Evolutionary conservation across 2,113 vertebrate species (phyloP).

Genomic region (Poecile atricapillus): DNA sequence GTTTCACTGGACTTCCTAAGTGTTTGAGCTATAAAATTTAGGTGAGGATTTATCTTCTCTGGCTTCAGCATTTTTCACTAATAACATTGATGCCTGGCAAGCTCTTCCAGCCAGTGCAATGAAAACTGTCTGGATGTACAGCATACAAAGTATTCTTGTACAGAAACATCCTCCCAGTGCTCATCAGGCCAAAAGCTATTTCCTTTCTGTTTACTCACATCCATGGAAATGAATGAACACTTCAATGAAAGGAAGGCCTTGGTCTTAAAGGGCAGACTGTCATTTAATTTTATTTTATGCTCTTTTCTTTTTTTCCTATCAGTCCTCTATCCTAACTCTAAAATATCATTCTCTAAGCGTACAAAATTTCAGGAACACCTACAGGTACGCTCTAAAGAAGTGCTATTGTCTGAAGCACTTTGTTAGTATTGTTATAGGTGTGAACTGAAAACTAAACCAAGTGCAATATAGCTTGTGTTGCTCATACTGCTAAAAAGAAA

Average conservation of each 20-base stretch:
- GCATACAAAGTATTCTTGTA: slow-evolving; percentile 35
- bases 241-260: slow-evolving; percentile 16
- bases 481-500: neutral
- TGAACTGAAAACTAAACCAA: neutral
- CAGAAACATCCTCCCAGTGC: slow-evolving; percentile 29
- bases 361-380: neutral
- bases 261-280: neutral
- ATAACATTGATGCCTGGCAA: neutral
- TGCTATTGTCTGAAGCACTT: neutral
- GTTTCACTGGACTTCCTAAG: neutral
- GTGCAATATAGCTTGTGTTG: neutral
- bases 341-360: neutral
- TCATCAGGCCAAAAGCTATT: slow-evolving; percentile 47
- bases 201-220: slow-evolving; percentile 44
- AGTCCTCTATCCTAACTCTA: neutral
- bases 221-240: slow-evolving; percentile 21
- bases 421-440: neutral
- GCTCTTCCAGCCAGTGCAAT: slow-evolving; percentile 2
- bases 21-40: neutral
- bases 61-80: slow-evolving; percentile 32
- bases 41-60: slow-evolving; percentile 3
- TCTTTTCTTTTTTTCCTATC: neutral
- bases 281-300: neutral
- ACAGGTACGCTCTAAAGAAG: neutral
- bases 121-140: slow-evolving; percentile 40